These are phyloP conservation scores for Lerema accius DNA, from an alignment of 1,140 invertebrate species.

Conservation along the genomic window DNA sequence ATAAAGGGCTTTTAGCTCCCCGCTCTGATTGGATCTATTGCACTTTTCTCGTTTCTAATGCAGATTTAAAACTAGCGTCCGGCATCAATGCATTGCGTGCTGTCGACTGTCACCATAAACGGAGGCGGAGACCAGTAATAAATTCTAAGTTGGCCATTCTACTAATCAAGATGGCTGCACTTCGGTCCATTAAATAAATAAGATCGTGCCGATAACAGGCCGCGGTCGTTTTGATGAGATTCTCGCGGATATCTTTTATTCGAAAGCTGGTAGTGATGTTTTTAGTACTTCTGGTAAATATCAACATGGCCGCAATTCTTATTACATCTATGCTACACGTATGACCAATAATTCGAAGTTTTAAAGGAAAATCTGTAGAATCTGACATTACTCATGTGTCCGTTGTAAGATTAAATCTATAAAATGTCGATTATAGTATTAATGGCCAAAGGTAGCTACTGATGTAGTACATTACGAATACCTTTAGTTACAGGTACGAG, in stretches of 20 bases:
- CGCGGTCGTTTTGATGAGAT: conserved; percentile 25
- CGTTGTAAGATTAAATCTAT: too few relatives aligned
- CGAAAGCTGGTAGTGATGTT: too few relatives aligned
- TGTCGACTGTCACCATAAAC: conserved; percentile 13
- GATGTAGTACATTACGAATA: too few relatives aligned
- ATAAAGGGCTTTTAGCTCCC: conserved; percentile 20
- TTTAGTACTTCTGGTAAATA: too few relatives aligned
- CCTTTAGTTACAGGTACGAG: too few relatives aligned
- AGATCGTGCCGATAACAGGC: conserved; percentile 18
- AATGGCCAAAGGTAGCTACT: too few relatives aligned
- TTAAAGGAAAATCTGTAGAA: too few relatives aligned
- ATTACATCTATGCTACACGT: too few relatives aligned
- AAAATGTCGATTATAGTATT: too few relatives aligned
- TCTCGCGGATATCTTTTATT: conserved; percentile 1
- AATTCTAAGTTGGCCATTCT: conserved; percentile 26
- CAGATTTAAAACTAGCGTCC: conserved; percentile 27
- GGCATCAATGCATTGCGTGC: conserved; percentile 25
- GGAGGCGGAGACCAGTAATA: conserved; percentile 13
- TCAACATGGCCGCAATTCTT: too few relatives aligned
- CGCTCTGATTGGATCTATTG: conserved; percentile 24
- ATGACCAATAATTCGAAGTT: too few relatives aligned
- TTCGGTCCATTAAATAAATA: conserved; percentile 29
- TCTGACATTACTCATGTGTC: too few relatives aligned
- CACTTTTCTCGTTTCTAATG: conserved; percentile 24
- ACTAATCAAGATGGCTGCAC: conserved; percentile 33